Percentiles rank a stretch among this genome's conserved stretches.
phyloP scores from a whole-genome alignment of 2,888 invertebrate genomes.

The Drosophila phalerata region DNA sequence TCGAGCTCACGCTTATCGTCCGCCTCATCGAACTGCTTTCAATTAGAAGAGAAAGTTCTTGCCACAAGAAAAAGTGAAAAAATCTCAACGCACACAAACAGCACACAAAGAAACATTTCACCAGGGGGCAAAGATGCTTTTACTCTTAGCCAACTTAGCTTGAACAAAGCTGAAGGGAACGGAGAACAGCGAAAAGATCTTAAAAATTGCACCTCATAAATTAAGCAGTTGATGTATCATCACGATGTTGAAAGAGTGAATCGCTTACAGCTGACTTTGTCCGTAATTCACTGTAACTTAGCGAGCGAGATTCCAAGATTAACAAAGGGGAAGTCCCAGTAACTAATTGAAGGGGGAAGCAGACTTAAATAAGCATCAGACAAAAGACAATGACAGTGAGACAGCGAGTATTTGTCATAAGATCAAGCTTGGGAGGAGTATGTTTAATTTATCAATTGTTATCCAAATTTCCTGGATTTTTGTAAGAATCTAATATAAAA shows the following conservation, averaged over 20 bases:
- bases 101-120: constrained; percentile 42
- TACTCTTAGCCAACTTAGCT: constrained; percentile 47
- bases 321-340: constrained; percentile 6
- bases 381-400: not conserved
- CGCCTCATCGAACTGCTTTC: constrained; percentile 78
- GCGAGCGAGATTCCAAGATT: not conserved
- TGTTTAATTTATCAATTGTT: not conserved
- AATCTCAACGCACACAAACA: constrained; percentile 33
- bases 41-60: constrained; percentile 84
- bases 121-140: constrained; percentile 54
- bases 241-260: constrained; percentile 2
- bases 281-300: not conserved
- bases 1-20: constrained; percentile 56
- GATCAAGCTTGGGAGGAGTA: not conserved
- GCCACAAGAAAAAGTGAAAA: constrained; percentile 78
- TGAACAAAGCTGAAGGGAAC: constrained; percentile 1
- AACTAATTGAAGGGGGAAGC: not conserved
- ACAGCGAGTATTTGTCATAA: not conserved
- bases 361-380: not conserved
- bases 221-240: constrained; percentile 57
- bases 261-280: constrained; percentile 10
- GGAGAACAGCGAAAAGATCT: constrained; percentile 33
- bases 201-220: constrained; percentile 78
- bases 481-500: too few species aligned
- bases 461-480: not conserved